Conservation (phyloP, 2,797 vertebrate genomes). For the Thamnophis elegans region DNA sequence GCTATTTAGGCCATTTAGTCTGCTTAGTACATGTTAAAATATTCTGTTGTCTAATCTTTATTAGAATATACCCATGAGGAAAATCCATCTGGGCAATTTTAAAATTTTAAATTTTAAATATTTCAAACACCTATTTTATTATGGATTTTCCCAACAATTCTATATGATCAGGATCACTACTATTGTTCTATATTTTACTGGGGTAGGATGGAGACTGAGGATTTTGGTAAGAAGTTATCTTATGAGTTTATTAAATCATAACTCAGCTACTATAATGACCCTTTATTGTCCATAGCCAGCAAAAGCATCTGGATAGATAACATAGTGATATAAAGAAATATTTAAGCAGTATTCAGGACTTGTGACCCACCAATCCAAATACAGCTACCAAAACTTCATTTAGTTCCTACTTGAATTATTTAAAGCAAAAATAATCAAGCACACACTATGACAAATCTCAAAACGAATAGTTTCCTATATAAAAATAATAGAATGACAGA, state of each 20-base stretch:
- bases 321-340: background rate
- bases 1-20: background rate
- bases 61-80: background rate
- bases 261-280: background rate
- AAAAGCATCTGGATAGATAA: background rate
- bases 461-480: background rate
- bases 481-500: background rate
- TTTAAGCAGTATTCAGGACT: background rate
- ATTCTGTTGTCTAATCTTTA: background rate
- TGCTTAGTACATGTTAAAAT: background rate
- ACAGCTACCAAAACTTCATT: background rate
- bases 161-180: background rate
- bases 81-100: background rate
- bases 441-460: background rate
- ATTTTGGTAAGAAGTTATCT: background rate
- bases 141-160: background rate
- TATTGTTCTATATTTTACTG: background rate
- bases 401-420: background rate
- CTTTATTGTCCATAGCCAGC: background rate
- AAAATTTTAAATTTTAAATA: no score
- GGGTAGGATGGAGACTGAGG: background rate
- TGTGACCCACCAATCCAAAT: background rate
- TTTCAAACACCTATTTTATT: background rate
- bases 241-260: background rate
- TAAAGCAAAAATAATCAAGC: background rate